phyloP scores from a whole-genome alignment of 2,113 vertebrate species.

The Gavia stellata region DNA sequence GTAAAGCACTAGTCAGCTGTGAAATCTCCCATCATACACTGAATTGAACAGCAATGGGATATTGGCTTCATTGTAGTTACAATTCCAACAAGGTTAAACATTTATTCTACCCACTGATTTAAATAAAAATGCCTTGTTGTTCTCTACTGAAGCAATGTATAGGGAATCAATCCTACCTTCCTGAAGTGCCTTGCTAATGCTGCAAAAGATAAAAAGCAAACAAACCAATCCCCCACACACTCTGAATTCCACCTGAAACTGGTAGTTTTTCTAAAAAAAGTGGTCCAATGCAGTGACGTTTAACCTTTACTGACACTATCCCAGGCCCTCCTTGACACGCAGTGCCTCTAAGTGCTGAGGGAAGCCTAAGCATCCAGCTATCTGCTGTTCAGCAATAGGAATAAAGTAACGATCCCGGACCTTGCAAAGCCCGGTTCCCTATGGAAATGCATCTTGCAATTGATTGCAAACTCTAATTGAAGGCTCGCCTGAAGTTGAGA shows the following conservation, averaged over 20 bases:
- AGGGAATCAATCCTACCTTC: background rate
- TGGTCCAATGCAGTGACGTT: background rate
- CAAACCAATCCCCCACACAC: rapidly evolving
- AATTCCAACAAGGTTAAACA: constrained; percentile 44
- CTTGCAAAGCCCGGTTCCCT: background rate
- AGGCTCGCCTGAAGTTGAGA: background rate
- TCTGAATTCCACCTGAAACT: background rate
- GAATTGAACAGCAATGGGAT: constrained; percentile 36
- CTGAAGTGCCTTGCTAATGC: background rate
- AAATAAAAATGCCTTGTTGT: constrained; percentile 44
- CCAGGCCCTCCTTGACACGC: background rate
- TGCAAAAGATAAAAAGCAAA: background rate
- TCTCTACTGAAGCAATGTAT: background rate
- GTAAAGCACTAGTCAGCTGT: constrained; percentile 56
- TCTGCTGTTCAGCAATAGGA: background rate
- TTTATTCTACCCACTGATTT: constrained; percentile 46
- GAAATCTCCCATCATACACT: constrained; percentile 52
- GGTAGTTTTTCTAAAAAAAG: background rate
- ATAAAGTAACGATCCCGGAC: background rate
- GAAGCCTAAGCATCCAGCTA: background rate
- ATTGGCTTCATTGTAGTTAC: constrained; percentile 6
- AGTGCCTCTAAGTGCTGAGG: background rate
- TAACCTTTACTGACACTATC: background rate
- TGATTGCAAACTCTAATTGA: background rate
- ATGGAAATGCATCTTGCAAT: background rate